phyloP scores from a whole-genome alignment of 2,113 vertebrate species.

The Pluvianellus socialis region DNA sequence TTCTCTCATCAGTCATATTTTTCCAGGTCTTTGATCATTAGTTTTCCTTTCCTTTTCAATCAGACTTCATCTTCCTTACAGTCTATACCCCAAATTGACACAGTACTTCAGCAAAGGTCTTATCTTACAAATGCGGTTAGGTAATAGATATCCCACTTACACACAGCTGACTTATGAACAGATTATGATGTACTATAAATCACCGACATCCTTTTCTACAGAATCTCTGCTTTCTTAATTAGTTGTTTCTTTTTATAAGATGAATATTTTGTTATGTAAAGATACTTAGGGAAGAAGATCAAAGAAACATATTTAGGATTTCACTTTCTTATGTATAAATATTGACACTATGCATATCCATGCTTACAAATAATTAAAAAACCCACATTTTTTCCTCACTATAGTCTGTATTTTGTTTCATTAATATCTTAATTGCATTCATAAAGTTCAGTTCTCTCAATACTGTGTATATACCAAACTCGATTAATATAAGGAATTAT shows the following conservation, averaged over 20 bases:
- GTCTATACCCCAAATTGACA: not conserved
- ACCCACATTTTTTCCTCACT: rapidly evolving
- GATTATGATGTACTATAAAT: not conserved
- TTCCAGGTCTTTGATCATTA: not conserved
- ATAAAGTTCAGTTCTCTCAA: not conserved
- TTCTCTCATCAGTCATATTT: not conserved
- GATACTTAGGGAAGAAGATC: not conserved
- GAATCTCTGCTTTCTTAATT: not conserved
- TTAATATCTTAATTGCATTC: not conserved
- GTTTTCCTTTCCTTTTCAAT: not conserved
- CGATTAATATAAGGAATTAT: not conserved
- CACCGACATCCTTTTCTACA: not conserved
- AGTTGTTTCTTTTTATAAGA: not conserved
- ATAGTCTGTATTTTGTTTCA: not conserved
- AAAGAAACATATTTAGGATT: not conserved
- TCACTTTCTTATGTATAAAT: not conserved
- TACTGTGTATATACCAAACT: not conserved
- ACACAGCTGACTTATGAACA: not conserved
- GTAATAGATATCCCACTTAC: rapidly evolving
- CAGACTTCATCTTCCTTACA: not conserved
- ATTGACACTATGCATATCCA: not conserved
- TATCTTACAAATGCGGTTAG: not conserved
- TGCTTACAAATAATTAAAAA: not conserved
- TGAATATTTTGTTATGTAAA: not conserved
- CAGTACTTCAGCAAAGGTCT: not conserved